Percentiles rank a stretch among this genome's conserved stretches.
phyloP scores from a whole-genome alignment of 2,797 vertebrate genomes.

The Hybognathus amarus region DNA sequence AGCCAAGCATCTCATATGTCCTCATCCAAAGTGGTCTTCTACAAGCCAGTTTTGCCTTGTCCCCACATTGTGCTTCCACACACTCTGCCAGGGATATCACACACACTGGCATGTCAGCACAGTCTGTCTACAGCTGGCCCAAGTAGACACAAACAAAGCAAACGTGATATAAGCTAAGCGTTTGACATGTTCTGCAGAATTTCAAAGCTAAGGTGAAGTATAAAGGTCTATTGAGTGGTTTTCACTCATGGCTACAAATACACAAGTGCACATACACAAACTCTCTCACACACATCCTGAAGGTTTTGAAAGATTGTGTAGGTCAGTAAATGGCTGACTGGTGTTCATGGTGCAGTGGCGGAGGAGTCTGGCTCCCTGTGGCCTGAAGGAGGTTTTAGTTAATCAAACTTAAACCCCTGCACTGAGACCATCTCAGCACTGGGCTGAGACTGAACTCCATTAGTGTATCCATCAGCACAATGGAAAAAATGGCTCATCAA shows the following conservation, averaged over 20 bases:
- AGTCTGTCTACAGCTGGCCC: neutral
- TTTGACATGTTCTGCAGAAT: neutral
- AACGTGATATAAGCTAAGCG: neutral
- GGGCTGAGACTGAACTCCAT: constrained; percentile 62
- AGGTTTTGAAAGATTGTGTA: constrained; percentile 44
- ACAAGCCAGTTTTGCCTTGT: constrained; percentile 22
- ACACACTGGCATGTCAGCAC: constrained; percentile 24
- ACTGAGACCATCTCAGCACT: constrained; percentile 60
- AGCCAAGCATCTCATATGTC: constrained; percentile 9
- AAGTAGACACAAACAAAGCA: neutral
- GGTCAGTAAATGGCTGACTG: constrained; percentile 48
- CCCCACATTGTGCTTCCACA: constrained; percentile 18
- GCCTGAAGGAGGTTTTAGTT: constrained; percentile 68
- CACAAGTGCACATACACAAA: constrained; percentile 9
- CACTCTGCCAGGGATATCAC: constrained; percentile 23
- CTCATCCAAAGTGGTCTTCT: constrained; percentile 33
- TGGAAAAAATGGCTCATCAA: constrained; percentile 62
- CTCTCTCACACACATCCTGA: constrained; percentile 3
- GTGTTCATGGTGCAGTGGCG: constrained; percentile 41
- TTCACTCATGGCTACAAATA: constrained; percentile 1
- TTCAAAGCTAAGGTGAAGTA: neutral
- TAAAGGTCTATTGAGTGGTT: neutral
- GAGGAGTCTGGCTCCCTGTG: constrained; percentile 43
- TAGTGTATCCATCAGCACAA: constrained; percentile 67
- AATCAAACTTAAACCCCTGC: constrained; percentile 73